phyloP scores from a whole-genome alignment of 2,797 vertebrate species.

The Cirrhinus mrigala region DNA sequence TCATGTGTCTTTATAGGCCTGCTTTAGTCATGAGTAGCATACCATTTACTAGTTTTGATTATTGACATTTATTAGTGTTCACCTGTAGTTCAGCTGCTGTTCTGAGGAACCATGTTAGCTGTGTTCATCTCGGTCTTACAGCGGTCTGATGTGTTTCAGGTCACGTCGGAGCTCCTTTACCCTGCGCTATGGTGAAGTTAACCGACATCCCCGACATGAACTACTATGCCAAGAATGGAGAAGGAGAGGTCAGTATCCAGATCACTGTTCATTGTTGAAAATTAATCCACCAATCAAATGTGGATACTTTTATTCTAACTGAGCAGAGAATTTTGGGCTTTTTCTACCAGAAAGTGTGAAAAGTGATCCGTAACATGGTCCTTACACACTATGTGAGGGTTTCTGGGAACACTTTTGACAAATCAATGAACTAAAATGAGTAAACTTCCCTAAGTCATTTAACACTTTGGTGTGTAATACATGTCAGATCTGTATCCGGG shows the following conservation, averaged over 20 bases:
- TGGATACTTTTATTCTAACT: no score
- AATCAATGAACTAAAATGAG: background rate
- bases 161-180: constrained; percentile 82
- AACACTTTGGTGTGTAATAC: background rate
- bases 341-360: background rate
- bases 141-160: constrained; percentile 66
- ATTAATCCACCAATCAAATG: background rate
- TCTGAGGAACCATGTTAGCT: background rate
- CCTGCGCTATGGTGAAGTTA: constrained; percentile 81
- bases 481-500: constrained; percentile 79
- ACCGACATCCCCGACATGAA: constrained; percentile 84
- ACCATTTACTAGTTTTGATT: background rate
- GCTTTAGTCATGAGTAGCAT: background rate
- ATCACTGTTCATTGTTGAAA: background rate
- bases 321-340: background rate
- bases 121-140: background rate
- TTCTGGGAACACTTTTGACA: background rate
- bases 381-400: background rate
- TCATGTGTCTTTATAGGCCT: background rate
- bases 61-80: background rate
- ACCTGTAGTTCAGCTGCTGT: background rate
- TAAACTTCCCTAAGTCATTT: background rate
- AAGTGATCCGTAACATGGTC: background rate
- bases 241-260: constrained; percentile 77
- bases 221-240: constrained; percentile 76